Conservation (phyloP, 2,113 vertebrate genomes). For the Charina bottae region DNA sequence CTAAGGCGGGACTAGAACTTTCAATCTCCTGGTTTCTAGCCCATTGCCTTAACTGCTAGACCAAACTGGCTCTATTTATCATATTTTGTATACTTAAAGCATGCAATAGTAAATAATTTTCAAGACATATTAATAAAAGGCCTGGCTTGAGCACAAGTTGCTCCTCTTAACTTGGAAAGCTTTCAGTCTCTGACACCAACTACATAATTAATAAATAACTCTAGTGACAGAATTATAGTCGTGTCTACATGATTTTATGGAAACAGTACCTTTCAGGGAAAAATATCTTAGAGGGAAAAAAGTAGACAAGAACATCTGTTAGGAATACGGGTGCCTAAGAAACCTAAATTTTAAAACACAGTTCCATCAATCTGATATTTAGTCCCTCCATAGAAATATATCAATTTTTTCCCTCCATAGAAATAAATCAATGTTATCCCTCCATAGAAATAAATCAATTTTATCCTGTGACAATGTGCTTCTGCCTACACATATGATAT, state of each 20-base stretch:
- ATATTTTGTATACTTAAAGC: background rate
- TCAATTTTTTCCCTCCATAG: too few relatives aligned
- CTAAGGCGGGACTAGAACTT: too few relatives aligned
- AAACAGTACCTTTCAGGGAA: background rate
- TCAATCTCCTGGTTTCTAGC: too few relatives aligned
- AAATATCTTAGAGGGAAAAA: background rate
- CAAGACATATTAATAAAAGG: background rate
- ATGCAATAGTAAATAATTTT: background rate
- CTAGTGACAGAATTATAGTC: background rate
- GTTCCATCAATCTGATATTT: too few relatives aligned
- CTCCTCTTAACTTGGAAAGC: slow-evolving; percentile 18
- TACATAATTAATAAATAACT: slow-evolving; percentile 34
- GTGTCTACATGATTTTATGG: background rate
- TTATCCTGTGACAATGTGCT: background rate
- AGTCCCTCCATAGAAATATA: too few relatives aligned
- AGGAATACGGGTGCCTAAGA: background rate
- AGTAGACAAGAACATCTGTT: background rate
- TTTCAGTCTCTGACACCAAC: background rate
- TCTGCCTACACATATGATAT: background rate
- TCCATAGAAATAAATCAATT: background rate
- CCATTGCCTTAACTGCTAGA: too few relatives aligned
- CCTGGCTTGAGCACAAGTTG: slow-evolving; percentile 17
- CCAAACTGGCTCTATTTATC: too few relatives aligned
- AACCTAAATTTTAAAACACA: slow-evolving; percentile 14
- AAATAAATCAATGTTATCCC: too few relatives aligned